Base-by-base conservation (phyloP, 2,113 vertebrate genomes). In the Condylura cristata region DNA sequence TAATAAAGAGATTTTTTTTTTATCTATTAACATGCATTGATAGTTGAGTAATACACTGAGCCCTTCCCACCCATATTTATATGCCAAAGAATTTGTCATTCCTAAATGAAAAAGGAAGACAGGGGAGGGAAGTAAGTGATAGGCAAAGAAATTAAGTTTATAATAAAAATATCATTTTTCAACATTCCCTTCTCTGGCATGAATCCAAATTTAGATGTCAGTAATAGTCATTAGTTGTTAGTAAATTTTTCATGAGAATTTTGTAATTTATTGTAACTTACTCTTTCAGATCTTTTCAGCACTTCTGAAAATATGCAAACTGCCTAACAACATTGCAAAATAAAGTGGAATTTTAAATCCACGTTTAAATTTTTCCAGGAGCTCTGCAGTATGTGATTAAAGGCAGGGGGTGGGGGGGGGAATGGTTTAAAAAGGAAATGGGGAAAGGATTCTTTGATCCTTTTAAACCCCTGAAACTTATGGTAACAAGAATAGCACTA, bases 81-180 rank as follows among this genome's bases (percentile, higher is more conserved):
- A 41, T 70, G 75, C 26, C 51, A 91, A 93, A 84, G 34, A 18
- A 58, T 87, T 80, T 80, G 26, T 74, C 65, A 39, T n/a, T 84
- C 11, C 48, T 53, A 89, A 80, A 56, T 75, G n/a, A 82, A 86
- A 89, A 76, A 17, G 28, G 37, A 79, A 94, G 11, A 88, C 6
- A 41, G 10, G 37, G 22, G 3, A 53, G 10, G 51, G 30, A 91
- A 68, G 9, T 14, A 74, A 83, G 18, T 74, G 66, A 94, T 56
- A 28, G 32, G 39, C 56, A 37, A 53, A 80, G 61, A 96, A 94
- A 86, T 93, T 78, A 94, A 83, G 53, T 61, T 86, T 39, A 89
- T 80, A 89, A 94, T 93, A n/a, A 87, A 89, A 89, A 22, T 56
- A 41, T 65, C 32, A 76, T 53, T 96, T 96, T 91, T 91, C 79